Percentiles rank a stretch among this genome's conserved stretches.
Evolutionary conservation across 2,113 vertebrate genomes (phyloP).

Genomic region (Crotophaga sulcirostris): DNA sequence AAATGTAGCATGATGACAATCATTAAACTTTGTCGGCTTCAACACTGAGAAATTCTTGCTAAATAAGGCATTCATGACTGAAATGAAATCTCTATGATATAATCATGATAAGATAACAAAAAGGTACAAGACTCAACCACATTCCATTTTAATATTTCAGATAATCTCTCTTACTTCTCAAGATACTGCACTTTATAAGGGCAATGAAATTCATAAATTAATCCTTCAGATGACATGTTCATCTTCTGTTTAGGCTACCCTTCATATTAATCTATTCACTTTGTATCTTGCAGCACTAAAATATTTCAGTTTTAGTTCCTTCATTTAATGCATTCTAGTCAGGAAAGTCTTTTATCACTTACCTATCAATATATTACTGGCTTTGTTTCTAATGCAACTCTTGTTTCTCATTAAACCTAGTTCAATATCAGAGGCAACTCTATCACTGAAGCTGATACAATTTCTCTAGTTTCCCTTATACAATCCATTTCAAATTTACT

Average conservation of each 20-base stretch:
- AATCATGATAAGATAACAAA: background rate
- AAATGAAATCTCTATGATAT: background rate
- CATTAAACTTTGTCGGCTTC: background rate
- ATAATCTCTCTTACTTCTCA: background rate
- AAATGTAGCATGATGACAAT: background rate
- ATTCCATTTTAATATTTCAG: background rate
- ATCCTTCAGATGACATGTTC: background rate
- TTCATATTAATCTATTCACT: constrained; percentile 38
- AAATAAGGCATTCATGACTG: background rate
- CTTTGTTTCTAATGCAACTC: constrained; percentile 24
- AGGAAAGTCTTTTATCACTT: constrained; percentile 15
- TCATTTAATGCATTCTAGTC: constrained; percentile 4
- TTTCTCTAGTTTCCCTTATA: background rate
- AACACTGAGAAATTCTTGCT: background rate
- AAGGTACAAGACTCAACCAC: background rate
- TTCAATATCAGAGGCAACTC: constrained; percentile 34
- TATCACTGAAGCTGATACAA: constrained; percentile 9
- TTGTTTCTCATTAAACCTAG: constrained; percentile 38
- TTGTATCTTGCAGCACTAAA: background rate
- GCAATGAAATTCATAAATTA: constrained; percentile 21
- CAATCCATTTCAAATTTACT: constrained; percentile 40
- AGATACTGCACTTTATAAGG: background rate
- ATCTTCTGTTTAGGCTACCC: background rate
- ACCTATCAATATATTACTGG: background rate
- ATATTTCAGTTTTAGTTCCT: background rate